Base-by-base conservation (phyloP, 2,888 invertebrate species). In the Cerceris ruficornis region DNA sequence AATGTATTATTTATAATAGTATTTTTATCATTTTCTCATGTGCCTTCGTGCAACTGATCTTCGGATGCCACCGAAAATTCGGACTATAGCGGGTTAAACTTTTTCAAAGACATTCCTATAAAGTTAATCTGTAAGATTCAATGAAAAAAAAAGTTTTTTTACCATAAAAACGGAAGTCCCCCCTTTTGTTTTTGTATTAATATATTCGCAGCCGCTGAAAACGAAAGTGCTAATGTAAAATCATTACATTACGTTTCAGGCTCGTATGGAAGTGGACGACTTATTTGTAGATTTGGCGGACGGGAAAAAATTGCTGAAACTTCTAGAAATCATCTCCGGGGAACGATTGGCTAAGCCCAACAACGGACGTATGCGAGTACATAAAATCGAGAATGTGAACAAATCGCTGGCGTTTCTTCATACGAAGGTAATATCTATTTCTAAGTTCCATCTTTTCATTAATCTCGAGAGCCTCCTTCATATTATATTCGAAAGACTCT, bases 301-400 rank as follows among this genome's bases (percentile, higher is more conserved):
- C 93, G 99, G 99, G 70, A 96, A 97, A 91, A 96, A 98, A 89
- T 94, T 98, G 85, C 94, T 98, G 90, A 97, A 97, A 93, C 95
- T 99, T 84, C 94, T 99, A 92, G 99, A 99, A 94, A 98, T 99
- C 91, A 99, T 99, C 93, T 98, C 98, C 83, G 99, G 99, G 52
- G 99, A 99, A 93, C 97, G 98, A 89, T 94, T 99, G 88, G 99
- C 98, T 82, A 96, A 98, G 88, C 99, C 99, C 89, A 99, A 99
- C 94, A 96, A 96, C 92, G 98, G 98, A 58, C 95, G 96, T 81
- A 98, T 99, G 97, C 94, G 99, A 86, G 99, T 99, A 64, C 99
- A 99, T 94, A 99, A 99, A 94, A 97, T 99, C 74, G 99, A 99
- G 94, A 99, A 99, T 93, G 98, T 99, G 90, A 99, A 99, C 94